A percentile compares a stretch with the other conserved stretches of the same genome.
Conservation (phyloP, 2,888 invertebrate genomes). For the Hirtodrosophila trivittata region DNA sequence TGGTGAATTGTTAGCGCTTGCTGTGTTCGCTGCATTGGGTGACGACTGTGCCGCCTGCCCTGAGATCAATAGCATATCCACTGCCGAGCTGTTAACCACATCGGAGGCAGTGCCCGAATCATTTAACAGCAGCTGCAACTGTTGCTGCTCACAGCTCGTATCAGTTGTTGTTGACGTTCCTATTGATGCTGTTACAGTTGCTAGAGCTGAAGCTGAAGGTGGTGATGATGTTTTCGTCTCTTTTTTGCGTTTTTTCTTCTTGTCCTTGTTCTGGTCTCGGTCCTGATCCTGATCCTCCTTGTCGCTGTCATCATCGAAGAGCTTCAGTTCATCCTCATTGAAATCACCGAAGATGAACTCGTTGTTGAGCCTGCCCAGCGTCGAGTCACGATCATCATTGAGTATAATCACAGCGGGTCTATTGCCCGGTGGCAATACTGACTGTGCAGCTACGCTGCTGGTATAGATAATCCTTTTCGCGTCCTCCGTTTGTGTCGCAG, state of each 20-base stretch:
- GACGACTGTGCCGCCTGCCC: conserved; percentile 75
- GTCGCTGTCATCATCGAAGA: conserved; percentile 68
- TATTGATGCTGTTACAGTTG: conserved; percentile 18
- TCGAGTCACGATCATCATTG: conserved; percentile 84
- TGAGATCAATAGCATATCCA: conserved; percentile 70
- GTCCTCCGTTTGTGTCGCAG: conserved; percentile 63
- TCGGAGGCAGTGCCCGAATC: conserved; percentile 78
- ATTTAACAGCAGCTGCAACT: conserved; percentile 55
- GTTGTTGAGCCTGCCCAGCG: conserved; percentile 85
- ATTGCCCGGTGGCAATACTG: conserved; percentile 39
- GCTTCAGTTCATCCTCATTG: conserved; percentile 83
- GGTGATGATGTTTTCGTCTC: conserved; percentile 13
- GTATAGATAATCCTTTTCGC: conserved; percentile 45
- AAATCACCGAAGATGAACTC: conserved; percentile 88
- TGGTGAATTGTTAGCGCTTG: conserved; percentile 47
- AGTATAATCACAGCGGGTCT: conserved; percentile 90
- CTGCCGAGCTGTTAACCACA: conserved; percentile 66
- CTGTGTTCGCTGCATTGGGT: conserved; percentile 69
- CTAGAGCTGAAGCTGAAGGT: conserved; percentile 1
- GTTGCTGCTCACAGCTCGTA: conserved; percentile 36
- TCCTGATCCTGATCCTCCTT: conserved; percentile 5
- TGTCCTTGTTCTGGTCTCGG: conserved; percentile 2
- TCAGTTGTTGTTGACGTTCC: conserved; percentile 20
- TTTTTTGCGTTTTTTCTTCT: conserved; percentile 22
- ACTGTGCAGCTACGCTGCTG: conserved; percentile 31